Evolutionary conservation across 2,888 invertebrate genomes (phyloP).

Genomic region (Abrostola triplasia): DNA sequence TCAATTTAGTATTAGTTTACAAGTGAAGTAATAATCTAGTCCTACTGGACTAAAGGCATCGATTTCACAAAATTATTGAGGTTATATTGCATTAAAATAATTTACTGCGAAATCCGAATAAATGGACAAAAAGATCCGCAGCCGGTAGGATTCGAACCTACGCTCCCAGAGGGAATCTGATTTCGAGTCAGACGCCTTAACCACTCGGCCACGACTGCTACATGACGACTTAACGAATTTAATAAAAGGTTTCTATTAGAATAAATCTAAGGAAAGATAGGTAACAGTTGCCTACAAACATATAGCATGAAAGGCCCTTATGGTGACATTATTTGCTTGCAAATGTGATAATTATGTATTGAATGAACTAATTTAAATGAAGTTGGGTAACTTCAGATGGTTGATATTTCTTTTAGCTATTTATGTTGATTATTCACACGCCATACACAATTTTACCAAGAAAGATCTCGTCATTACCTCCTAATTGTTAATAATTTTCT

Average conservation of each 20-base stretch:
- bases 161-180: slow-evolving; percentile 96
- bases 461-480: too few species aligned
- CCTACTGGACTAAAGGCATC: neutral
- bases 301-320: too few species aligned
- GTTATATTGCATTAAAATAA: neutral
- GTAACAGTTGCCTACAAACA: too few species aligned
- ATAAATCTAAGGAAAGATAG: neutral
- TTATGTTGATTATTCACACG: too few species aligned
- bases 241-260: slow-evolving; percentile 7
- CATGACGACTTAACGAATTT: neutral
- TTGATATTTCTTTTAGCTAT: too few species aligned
- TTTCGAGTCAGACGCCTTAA: slow-evolving; percentile 93
- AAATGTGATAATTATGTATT: too few species aligned
- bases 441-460: too few species aligned
- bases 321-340: too few species aligned
- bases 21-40: neutral
- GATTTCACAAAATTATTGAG: neutral
- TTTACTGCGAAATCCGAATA: neutral
- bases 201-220: slow-evolving; percentile 92
- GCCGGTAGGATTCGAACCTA: slow-evolving; percentile 96
- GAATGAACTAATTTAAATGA: too few species aligned
- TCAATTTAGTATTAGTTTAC: neutral
- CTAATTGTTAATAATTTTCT: too few species aligned
- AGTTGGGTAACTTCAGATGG: too few species aligned
- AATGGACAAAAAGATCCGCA: slow-evolving; percentile 82